Conservation (phyloP, 2,888 invertebrate genomes). For the Lamproptera curius region DNA sequence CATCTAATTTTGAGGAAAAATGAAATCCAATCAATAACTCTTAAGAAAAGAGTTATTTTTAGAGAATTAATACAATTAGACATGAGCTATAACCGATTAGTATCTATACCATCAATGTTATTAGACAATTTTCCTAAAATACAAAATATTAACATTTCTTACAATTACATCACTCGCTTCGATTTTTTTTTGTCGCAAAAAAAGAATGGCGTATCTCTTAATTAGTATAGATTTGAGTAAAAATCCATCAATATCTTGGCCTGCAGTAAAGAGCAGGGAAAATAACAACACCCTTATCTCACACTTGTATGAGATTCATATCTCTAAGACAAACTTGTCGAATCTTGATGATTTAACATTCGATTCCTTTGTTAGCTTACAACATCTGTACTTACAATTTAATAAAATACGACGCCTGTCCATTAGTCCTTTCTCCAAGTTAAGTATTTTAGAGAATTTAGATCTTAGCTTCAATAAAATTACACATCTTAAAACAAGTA, state of each 20-base stretch:
- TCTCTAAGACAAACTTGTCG: constrained; percentile 62
- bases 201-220: constrained; percentile 45
- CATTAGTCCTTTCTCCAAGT: constrained; percentile 88
- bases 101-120: constrained; percentile 49
- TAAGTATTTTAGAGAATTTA: constrained; percentile 86
- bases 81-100: constrained; percentile 61
- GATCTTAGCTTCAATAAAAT: constrained; percentile 90
- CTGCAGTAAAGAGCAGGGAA: constrained; percentile 41
- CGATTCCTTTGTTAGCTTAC: constrained; percentile 85
- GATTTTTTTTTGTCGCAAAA: constrained; percentile 55
- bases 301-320: constrained; percentile 65
- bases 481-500: constrained; percentile 88
- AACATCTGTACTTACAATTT: constrained; percentile 86
- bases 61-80: constrained; percentile 56
- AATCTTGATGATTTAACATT: constrained; percentile 83
- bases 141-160: constrained; percentile 63
- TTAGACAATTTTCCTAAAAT: constrained; percentile 66
- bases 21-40: constrained; percentile 58
- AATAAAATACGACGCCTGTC: constrained; percentile 89
- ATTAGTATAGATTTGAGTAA: constrained; percentile 66
- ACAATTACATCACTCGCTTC: constrained; percentile 60
- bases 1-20: constrained; percentile 62
- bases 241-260: constrained; percentile 60
- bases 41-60: constrained; percentile 55
- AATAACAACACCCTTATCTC: constrained; percentile 59